Conservation (phyloP, 1,140 invertebrate species). For the Drosophila gunungcola region DNA sequence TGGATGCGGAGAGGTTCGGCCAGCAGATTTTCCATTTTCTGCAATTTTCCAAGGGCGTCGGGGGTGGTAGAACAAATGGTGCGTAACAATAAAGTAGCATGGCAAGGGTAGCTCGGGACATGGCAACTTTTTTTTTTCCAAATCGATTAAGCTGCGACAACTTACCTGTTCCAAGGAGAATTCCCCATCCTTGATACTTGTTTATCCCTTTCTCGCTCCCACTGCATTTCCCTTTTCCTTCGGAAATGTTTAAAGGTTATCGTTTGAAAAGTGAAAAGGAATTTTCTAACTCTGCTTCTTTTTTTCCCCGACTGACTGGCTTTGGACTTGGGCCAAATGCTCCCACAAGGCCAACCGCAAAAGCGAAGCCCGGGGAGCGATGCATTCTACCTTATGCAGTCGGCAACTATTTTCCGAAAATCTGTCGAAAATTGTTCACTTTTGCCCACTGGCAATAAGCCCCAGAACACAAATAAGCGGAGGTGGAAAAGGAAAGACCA, state of each 20-base stretch:
- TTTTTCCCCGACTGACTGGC: slow-evolving; percentile 11
- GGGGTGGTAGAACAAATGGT: slow-evolving; percentile 62
- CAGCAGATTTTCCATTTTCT: slow-evolving; percentile 62
- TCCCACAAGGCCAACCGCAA: slow-evolving; percentile 66
- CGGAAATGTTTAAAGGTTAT: slow-evolving; percentile 69
- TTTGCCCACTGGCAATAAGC: slow-evolving; percentile 62
- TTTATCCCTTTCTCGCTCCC: neutral
- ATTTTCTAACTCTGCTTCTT: slow-evolving; percentile 33
- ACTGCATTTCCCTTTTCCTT: slow-evolving; percentile 28
- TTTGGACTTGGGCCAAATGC: slow-evolving; percentile 42
- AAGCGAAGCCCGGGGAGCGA: slow-evolving; percentile 44
- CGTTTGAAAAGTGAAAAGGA: slow-evolving; percentile 77
- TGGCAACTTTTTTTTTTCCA: slow-evolving; percentile 65
- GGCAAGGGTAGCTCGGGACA: slow-evolving; percentile 62
- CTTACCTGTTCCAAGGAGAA: slow-evolving; percentile 45
- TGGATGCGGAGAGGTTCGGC: slow-evolving; percentile 32
- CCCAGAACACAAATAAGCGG: slow-evolving; percentile 72
- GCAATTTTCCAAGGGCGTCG: slow-evolving; percentile 43
- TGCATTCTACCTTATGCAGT: slow-evolving; percentile 61
- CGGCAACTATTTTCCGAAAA: slow-evolving; percentile 71
- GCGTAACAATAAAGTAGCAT: slow-evolving; percentile 76
- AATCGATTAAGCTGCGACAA: slow-evolving; percentile 81
- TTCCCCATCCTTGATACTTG: neutral
- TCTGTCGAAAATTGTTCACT: slow-evolving; percentile 76
- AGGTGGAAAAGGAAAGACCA: slow-evolving; percentile 39